phyloP scores from a whole-genome alignment of 2,113 vertebrate genomes.

The Prunella fulvescens region DNA sequence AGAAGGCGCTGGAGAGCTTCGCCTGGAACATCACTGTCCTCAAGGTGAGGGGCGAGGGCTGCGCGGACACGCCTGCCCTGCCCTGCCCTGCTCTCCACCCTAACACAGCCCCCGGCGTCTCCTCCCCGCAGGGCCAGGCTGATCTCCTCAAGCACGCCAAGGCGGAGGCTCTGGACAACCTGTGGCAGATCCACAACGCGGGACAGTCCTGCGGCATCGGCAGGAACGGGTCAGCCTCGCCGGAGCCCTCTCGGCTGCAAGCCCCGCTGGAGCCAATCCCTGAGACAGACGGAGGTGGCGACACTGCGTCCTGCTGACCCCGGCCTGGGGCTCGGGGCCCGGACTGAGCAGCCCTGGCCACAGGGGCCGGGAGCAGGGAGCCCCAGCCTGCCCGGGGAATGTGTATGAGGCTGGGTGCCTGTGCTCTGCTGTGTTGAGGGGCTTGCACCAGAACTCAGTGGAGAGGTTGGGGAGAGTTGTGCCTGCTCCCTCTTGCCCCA shows the following conservation, averaged over 20 bases:
- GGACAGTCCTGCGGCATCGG: constrained; percentile 88
- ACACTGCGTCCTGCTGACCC: constrained; percentile 76
- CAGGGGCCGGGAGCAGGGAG: neutral
- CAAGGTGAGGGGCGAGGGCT: constrained; percentile 45
- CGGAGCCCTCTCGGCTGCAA: constrained; percentile 33
- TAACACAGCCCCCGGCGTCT: rapidly evolving
- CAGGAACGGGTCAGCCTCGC: constrained; percentile 79
- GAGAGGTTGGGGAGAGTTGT: neutral
- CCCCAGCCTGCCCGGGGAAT: neutral
- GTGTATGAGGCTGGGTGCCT: neutral
- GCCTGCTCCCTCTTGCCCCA: rapidly evolving
- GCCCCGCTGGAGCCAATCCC: constrained; percentile 70
- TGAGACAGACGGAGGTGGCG: constrained; percentile 69
- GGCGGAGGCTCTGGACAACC: constrained; percentile 83
- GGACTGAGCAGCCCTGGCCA: neutral
- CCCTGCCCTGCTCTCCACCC: neutral
- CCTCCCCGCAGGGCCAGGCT: constrained; percentile 80
- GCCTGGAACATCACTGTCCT: constrained; percentile 84
- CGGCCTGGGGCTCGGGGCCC: neutral
- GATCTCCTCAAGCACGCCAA: constrained; percentile 90
- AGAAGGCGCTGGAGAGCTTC: constrained; percentile 88
- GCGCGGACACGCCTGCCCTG: rapidly evolving
- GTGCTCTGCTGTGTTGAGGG: rapidly evolving
- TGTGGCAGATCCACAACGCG: constrained; percentile 89
- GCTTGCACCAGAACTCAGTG: neutral